phyloP scores from a whole-genome alignment of 1,140 invertebrate genomes.

The Sitodiplosis mosellana region DNA sequence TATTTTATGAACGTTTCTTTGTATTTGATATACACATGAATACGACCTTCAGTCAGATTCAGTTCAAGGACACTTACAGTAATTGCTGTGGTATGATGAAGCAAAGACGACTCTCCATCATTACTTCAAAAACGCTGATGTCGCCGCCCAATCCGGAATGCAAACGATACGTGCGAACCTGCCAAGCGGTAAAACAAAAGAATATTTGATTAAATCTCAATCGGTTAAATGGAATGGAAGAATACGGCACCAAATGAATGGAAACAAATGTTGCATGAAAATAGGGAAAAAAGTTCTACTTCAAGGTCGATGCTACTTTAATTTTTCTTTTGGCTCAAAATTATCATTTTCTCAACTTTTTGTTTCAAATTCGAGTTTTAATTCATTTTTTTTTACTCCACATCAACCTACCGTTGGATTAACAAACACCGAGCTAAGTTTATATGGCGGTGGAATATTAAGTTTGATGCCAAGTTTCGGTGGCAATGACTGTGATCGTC shows the following conservation, averaged over 20 bases:
- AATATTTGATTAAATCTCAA: too few relatives aligned
- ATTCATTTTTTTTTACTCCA: not conserved
- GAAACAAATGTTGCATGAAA: too few relatives aligned
- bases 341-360: too few relatives aligned
- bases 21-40: not conserved
- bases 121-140: conserved; percentile 82
- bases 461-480: conserved; percentile 60
- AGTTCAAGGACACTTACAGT: conserved; percentile 44
- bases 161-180: conserved; percentile 58
- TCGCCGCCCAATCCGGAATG: conserved; percentile 79
- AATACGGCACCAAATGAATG: too few relatives aligned
- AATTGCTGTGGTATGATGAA: conserved; percentile 75
- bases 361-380: too few relatives aligned
- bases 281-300: too few relatives aligned
- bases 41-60: not conserved
- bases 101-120: conserved; percentile 76
- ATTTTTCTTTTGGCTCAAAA: too few relatives aligned
- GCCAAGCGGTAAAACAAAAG: not conserved
- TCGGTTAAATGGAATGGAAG: too few relatives aligned
- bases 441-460: conserved; percentile 57
- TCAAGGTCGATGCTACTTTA: too few relatives aligned
- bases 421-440: conserved; percentile 26
- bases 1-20: too few relatives aligned
- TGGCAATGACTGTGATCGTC: conserved; percentile 69
- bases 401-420: conserved; percentile 13